Conservation (phyloP, 2,113 vertebrate species). For the Vimba vimba region DNA sequence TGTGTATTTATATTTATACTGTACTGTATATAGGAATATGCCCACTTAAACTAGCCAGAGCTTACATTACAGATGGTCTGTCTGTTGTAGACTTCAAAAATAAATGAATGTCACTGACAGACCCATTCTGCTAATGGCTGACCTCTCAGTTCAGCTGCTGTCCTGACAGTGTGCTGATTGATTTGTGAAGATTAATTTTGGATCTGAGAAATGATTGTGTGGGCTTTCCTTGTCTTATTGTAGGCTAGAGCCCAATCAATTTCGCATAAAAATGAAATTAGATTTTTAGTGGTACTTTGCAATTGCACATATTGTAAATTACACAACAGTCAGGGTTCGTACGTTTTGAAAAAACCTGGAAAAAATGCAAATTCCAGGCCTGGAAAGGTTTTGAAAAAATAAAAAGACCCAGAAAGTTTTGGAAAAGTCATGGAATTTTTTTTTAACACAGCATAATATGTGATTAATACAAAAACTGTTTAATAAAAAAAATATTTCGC, state of each 20-base stretch:
- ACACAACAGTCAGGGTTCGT: too few species aligned
- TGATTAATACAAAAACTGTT: too few species aligned
- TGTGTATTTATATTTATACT: too few species aligned
- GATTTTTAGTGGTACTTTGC: not conserved
- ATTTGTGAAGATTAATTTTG: conserved; percentile 18
- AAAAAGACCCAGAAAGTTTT: too few species aligned
- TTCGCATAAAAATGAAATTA: not conserved
- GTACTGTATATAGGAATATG: too few species aligned
- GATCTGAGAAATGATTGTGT: not conserved
- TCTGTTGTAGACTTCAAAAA: not conserved
- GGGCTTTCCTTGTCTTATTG: conserved; percentile 11
- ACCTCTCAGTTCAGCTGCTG: conserved; percentile 24
- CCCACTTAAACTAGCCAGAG: not conserved
- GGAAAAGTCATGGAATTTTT: too few species aligned
- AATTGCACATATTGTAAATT: not conserved
- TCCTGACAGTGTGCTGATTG: not conserved
- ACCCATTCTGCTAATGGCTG: not conserved
- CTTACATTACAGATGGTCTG: not conserved
- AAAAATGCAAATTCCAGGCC: too few species aligned
- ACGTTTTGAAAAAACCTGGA: too few species aligned
- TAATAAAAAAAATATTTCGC: too few species aligned
- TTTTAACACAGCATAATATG: too few species aligned
- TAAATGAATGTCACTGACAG: conserved; percentile 4
- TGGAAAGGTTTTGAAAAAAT: too few species aligned
- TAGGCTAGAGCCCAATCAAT: not conserved